Percentiles rank a stretch among this genome's conserved stretches.
Evolutionary conservation across 1,140 invertebrate species (phyloP).

Genomic region (Temnothorax longispinosus): DNA sequence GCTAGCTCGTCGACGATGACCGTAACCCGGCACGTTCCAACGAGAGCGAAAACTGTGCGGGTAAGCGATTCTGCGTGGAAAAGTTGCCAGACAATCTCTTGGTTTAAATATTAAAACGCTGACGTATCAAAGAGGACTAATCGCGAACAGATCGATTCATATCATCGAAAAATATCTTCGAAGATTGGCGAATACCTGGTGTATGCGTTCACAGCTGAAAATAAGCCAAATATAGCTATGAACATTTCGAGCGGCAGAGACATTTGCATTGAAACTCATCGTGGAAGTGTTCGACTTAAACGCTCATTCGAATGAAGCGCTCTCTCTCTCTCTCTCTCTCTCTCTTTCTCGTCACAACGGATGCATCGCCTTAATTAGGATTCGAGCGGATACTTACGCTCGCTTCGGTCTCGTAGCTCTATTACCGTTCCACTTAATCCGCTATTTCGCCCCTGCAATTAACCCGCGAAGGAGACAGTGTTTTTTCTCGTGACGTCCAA

Average conservation of each 20-base stretch:
- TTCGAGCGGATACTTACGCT: constrained; percentile 17
- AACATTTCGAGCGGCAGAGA: neutral
- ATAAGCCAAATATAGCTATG: neutral
- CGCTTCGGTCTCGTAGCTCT: neutral
- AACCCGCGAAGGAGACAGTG: constrained; percentile 7
- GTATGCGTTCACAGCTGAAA: neutral
- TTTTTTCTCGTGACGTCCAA: neutral
- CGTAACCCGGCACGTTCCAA: constrained; percentile 76
- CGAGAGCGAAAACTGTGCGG: constrained; percentile 82
- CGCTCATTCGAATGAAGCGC: neutral
- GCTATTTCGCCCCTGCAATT: constrained; percentile 30
- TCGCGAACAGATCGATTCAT: neutral
- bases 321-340: neutral
- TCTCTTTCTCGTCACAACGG: constrained; percentile 16
- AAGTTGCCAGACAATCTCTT: neutral
- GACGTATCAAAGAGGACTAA: neutral
- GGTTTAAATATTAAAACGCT: neutral
- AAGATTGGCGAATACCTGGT: neutral
- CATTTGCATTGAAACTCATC: neutral
- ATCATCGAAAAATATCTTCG: neutral
- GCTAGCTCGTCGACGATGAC: constrained; percentile 69
- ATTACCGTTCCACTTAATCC: constrained; percentile 40
- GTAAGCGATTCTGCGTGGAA: constrained; percentile 75
- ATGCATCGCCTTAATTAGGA: constrained; percentile 50
- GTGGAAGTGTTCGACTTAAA: neutral